phyloP scores from a whole-genome alignment of 2,797 vertebrate genomes.

The Cirrhinus molitorella region DNA sequence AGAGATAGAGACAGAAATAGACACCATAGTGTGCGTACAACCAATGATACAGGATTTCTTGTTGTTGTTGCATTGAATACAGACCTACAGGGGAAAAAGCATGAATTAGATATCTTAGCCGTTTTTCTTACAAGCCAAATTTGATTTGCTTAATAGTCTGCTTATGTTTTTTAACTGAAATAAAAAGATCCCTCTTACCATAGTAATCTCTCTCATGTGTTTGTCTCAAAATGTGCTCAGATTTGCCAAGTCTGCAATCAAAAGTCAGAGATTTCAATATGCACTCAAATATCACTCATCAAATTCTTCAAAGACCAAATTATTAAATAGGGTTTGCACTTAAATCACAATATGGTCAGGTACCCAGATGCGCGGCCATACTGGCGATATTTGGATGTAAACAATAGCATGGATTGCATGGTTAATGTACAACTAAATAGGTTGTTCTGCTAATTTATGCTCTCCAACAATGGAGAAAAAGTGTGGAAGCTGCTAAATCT shows the following conservation, averaged over 20 bases:
- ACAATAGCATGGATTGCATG: too few species aligned
- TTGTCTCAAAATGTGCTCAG: not conserved
- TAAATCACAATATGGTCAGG: too few species aligned
- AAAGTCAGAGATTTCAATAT: not conserved
- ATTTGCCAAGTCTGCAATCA: not conserved
- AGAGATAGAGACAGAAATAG: slow-evolving; percentile 43
- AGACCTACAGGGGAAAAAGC: not conserved
- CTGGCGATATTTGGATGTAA: too few species aligned
- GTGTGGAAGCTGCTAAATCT: too few species aligned
- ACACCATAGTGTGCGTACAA: slow-evolving; percentile 22
- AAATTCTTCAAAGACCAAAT: not conserved
- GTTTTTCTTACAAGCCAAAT: not conserved
- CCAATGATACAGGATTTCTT: slow-evolving; percentile 18
- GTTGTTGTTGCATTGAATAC: not conserved
- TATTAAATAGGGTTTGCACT: not conserved
- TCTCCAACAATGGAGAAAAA: too few species aligned
- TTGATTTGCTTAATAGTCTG: not conserved
- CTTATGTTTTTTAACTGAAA: not conserved
- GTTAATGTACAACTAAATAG: too few species aligned
- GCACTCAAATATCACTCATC: not conserved
- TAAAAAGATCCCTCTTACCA: not conserved
- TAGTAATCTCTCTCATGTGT: not conserved
- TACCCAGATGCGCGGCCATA: too few species aligned
- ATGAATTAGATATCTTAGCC: not conserved
- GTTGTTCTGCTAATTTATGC: too few species aligned